Evolutionary conservation across 2,113 vertebrate species (phyloP).

Genomic region (Paradoxurus hermaphroditus): DNA sequence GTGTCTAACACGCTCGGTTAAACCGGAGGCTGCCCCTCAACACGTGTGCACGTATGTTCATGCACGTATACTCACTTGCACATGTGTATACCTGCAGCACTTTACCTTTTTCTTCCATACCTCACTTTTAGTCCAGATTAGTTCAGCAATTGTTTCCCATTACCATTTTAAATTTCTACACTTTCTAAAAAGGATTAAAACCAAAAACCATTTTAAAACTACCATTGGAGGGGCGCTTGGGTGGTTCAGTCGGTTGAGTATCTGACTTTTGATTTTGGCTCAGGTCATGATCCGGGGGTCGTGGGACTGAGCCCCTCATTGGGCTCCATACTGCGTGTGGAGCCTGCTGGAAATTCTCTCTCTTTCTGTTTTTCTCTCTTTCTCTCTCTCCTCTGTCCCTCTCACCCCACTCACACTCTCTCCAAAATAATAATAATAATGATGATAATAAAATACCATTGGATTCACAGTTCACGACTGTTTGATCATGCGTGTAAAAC

Average conservation of each 20-base stretch:
- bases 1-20: neutral
- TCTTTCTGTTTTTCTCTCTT: neutral
- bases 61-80: neutral
- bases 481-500: neutral
- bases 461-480: neutral
- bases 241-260: neutral
- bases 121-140: neutral
- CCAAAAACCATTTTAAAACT: neutral
- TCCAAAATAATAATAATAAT: neutral
- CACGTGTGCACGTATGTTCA: rapidly evolving
- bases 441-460: neutral
- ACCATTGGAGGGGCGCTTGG: neutral
- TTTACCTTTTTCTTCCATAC: neutral
- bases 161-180: neutral
- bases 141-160: neutral
- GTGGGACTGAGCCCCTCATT: neutral
- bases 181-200: neutral
- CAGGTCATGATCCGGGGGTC: neutral
- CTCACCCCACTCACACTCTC: neutral
- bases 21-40: neutral
- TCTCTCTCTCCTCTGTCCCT: neutral
- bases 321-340: neutral
- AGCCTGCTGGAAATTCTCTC: neutral
- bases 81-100: neutral
- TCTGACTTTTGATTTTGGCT: neutral